A percentile compares a stretch with the other conserved stretches of the same genome.
Evolutionary conservation across 2,797 vertebrate species (phyloP).

Genomic region (Chloroceryle inda): DNA sequence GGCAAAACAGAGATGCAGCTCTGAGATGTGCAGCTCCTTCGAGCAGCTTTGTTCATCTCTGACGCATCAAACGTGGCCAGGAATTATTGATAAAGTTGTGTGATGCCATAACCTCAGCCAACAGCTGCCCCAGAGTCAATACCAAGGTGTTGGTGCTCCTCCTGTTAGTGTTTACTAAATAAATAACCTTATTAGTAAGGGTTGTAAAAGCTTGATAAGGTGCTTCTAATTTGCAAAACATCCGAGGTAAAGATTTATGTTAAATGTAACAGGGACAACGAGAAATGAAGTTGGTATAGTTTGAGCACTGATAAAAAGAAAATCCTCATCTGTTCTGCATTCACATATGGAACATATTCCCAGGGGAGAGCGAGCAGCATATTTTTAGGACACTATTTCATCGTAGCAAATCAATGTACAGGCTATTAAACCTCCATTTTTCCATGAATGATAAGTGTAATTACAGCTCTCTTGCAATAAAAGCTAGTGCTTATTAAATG

Average conservation of each 20-base stretch:
- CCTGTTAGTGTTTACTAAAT: slow-evolving; percentile 56
- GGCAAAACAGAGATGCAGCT: neutral
- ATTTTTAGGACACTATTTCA: slow-evolving; percentile 79
- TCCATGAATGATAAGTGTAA: slow-evolving; percentile 82
- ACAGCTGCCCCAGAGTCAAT: neutral
- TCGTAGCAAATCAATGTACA: slow-evolving; percentile 79
- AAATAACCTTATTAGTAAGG: slow-evolving; percentile 63
- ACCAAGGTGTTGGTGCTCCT: slow-evolving; percentile 49
- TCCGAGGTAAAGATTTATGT: slow-evolving; percentile 33
- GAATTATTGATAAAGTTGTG: slow-evolving; percentile 13
- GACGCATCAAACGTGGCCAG: neutral
- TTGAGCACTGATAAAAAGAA: neutral
- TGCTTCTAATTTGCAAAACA: slow-evolving; percentile 64
- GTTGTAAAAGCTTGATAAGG: slow-evolving; percentile 68
- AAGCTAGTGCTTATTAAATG: slow-evolving; percentile 83
- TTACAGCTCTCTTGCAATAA: slow-evolving; percentile 81
- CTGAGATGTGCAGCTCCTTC: fast-evolving
- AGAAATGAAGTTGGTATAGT: neutral
- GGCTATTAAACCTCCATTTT: slow-evolving; percentile 81
- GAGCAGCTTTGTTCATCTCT: neutral
- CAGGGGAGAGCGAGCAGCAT: slow-evolving; percentile 37
- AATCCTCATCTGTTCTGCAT: slow-evolving; percentile 64
- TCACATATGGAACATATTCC: slow-evolving; percentile 60
- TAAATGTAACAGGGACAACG: neutral
- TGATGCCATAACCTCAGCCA: neutral